Percentiles rank a stretch among this genome's conserved stretches.
phyloP scores from a whole-genome alignment of 2,113 vertebrate genomes.

The Panthera uncia region DNA sequence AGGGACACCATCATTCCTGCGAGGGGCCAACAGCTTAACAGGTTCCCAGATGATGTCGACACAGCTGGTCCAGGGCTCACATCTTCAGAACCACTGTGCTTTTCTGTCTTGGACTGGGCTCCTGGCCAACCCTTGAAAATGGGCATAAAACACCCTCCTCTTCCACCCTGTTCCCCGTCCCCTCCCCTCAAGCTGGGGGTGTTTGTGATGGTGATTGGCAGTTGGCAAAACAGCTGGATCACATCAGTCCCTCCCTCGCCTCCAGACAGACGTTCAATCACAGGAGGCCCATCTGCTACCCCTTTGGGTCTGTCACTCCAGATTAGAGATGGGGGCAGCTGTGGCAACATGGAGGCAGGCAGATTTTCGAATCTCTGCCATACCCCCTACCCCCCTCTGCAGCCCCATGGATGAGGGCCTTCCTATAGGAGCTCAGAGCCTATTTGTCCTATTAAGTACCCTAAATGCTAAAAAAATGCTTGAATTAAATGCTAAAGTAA shows the following conservation, averaged over 20 bases:
- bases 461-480: not conserved
- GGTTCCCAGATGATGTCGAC: not conserved
- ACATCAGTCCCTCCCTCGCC: not conserved
- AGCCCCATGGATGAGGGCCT: not conserved
- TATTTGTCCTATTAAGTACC: not conserved
- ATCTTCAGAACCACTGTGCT: not conserved
- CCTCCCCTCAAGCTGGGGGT: not conserved
- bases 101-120: not conserved
- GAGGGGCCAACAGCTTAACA: not conserved
- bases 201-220: not conserved
- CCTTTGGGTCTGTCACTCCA: conserved; percentile 8
- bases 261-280: not conserved
- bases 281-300: not conserved
- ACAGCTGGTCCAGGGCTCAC: not conserved
- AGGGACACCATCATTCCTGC: not conserved
- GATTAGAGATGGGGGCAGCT: conserved; percentile 4
- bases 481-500: too few species aligned
- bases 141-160: not conserved
- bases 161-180: not conserved
- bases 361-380: not conserved
- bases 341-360: not conserved
- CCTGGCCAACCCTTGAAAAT: not conserved
- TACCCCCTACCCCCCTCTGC: not conserved
- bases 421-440: not conserved
- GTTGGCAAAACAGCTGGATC: conserved; percentile 22